phyloP scores from a whole-genome alignment of 2,888 invertebrate species.

The Mythimna loreyi region DNA sequence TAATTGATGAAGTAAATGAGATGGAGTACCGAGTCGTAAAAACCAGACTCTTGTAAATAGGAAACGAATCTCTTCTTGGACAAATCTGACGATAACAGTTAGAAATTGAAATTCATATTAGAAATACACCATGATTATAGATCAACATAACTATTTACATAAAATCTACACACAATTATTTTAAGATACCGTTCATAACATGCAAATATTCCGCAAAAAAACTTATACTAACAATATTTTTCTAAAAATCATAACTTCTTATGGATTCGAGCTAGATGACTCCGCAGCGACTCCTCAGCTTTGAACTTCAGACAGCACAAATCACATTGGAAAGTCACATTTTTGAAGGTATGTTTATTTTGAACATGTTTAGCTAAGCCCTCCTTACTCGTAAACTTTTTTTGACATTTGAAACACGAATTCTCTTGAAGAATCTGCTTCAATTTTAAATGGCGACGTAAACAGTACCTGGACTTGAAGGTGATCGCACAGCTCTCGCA shows the following conservation, averaged over 20 bases:
- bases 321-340: constrained; percentile 82
- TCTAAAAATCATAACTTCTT: constrained; percentile 82
- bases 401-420: constrained; percentile 84
- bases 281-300: constrained; percentile 80
- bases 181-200: background rate
- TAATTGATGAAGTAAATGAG: too few relatives aligned
- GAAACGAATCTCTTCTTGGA: too few relatives aligned
- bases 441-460: constrained; percentile 83
- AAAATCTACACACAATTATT: constrained; percentile 14
- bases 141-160: constrained; percentile 39
- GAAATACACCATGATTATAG: constrained; percentile 18
- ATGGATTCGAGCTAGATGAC: constrained; percentile 82
- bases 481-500: constrained; percentile 85
- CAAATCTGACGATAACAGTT: too few relatives aligned
- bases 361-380: constrained; percentile 79
- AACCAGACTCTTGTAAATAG: too few relatives aligned
- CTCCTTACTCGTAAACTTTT: constrained; percentile 83
- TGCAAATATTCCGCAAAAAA: background rate
- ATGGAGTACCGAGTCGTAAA: too few relatives aligned
- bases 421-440: constrained; percentile 84
- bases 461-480: constrained; percentile 86
- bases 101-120: background rate
- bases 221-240: constrained; percentile 39
- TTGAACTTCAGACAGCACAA: constrained; percentile 84
- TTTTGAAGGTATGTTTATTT: constrained; percentile 84